Conservation (phyloP, 2,113 vertebrate genomes). For the Lepisosteus oculatus region DNA sequence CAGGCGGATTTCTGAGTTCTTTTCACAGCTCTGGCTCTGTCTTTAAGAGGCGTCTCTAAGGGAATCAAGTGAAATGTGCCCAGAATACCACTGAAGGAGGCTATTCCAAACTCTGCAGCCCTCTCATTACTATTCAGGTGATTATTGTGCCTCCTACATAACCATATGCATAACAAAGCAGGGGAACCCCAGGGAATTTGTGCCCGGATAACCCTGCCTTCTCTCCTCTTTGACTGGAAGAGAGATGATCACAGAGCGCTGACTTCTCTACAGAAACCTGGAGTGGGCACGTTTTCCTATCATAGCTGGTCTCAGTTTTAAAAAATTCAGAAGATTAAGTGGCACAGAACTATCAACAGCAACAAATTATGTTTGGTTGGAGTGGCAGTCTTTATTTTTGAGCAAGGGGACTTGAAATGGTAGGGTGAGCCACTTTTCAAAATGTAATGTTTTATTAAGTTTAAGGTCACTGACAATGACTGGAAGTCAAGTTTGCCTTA, state of each 20-base stretch:
- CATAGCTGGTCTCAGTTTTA: not conserved
- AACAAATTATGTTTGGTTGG: not conserved
- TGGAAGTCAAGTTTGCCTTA: too few relatives aligned
- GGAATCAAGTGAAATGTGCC: not conserved
- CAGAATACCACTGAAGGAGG: not conserved
- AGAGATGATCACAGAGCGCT: not conserved
- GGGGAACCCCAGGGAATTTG: not conserved
- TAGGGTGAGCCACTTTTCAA: too few relatives aligned
- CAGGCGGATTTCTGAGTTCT: not conserved
- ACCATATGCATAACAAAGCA: conserved; percentile 3
- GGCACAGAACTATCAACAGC: not conserved
- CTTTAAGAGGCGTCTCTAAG: not conserved
- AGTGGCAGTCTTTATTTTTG: too few relatives aligned
- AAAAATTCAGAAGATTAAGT: too few relatives aligned
- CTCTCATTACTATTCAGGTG: not conserved
- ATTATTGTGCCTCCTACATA: not conserved
- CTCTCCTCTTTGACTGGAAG: not conserved
- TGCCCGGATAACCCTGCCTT: not conserved
- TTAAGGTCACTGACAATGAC: too few relatives aligned
- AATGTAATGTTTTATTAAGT: too few relatives aligned
- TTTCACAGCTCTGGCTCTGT: not conserved
- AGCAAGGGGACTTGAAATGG: too few relatives aligned
- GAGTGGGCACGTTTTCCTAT: not conserved
- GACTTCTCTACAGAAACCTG: not conserved
- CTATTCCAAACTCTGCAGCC: not conserved